Evolutionary conservation across 2,888 invertebrate species (phyloP).

Genomic region (Nebria salina): DNA sequence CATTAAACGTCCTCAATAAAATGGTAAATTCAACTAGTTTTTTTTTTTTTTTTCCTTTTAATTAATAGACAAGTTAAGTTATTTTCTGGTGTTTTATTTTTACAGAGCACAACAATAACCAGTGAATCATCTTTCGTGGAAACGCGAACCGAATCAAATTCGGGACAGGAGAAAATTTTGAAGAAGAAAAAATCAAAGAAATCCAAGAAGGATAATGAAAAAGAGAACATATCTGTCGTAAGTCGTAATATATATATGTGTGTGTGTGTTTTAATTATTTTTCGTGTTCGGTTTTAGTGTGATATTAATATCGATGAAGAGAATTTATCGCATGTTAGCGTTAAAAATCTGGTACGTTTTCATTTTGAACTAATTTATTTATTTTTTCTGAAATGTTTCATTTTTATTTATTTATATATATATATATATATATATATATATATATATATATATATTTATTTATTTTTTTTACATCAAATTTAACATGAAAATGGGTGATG

Average conservation of each 20-base stretch:
- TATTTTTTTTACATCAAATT: too few relatives aligned
- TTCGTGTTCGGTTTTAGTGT: constrained; percentile 52
- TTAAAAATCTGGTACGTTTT: constrained; percentile 71
- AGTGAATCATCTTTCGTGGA: constrained; percentile 57
- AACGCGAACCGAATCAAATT: constrained; percentile 57
- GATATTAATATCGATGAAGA: constrained; percentile 60
- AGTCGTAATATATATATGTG: constrained; percentile 59
- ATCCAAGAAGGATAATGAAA: constrained; percentile 71
- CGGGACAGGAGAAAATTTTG: constrained; percentile 56
- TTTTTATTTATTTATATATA: too few relatives aligned
- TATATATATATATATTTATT: constrained; percentile 47
- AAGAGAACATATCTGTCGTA: constrained; percentile 76
- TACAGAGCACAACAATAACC: constrained; percentile 59
- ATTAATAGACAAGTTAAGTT: not conserved
- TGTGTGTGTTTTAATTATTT: constrained; percentile 49
- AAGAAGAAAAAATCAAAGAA: constrained; percentile 72
- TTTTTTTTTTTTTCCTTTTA: not conserved
- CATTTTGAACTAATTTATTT: constrained; percentile 42
- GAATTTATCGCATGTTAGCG: constrained; percentile 71
- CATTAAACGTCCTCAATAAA: too few relatives aligned
- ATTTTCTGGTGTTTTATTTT: not conserved
- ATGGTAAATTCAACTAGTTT: too few relatives aligned
- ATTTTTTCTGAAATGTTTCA: constrained; percentile 24
- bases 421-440: too few relatives aligned
- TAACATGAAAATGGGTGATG: too few relatives aligned